A percentile compares a stretch with the other conserved stretches of the same genome.
These are phyloP conservation scores for Dromius quadrimaculatus DNA, from an alignment of 2,888 invertebrate genomes.

Conservation along the genomic window DNA sequence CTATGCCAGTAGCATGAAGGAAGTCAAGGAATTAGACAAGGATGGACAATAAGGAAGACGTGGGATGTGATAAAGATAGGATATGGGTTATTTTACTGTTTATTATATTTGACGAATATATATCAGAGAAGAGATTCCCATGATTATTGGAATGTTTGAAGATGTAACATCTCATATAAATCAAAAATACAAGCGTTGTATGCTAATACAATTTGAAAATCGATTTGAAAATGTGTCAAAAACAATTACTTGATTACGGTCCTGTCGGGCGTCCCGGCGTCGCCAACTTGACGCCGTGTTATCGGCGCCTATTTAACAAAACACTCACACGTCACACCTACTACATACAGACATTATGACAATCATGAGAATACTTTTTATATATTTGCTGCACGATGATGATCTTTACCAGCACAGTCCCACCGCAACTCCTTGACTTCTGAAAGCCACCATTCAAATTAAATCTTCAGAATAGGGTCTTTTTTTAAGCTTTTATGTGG, in stretches of 20 bases:
- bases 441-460: no score
- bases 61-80: background rate
- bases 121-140: background rate
- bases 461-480: no score
- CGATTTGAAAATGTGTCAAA: conserved; percentile 42
- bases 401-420: no score
- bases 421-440: no score
- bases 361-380: no score
- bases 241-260: conserved; percentile 48
- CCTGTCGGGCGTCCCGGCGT: conserved; percentile 26
- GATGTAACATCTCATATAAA: conserved; percentile 16
- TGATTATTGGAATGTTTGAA: no score
- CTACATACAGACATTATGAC: conserved; percentile 6
- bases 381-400: no score
- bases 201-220: conserved; percentile 26
- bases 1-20: conserved; percentile 41
- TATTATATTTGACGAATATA: no score
- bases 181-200: conserved; percentile 7
- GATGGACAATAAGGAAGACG: background rate
- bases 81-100: background rate
- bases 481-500: no score
- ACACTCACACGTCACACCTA: conserved; percentile 3
- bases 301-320: conserved; percentile 37
- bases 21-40: background rate
- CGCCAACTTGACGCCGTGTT: conserved; percentile 39